Percentiles rank a stretch among this genome's conserved stretches.
Evolutionary conservation across 1,140 invertebrate species (phyloP).

Genomic region (Scaptomyza graminum): DNA sequence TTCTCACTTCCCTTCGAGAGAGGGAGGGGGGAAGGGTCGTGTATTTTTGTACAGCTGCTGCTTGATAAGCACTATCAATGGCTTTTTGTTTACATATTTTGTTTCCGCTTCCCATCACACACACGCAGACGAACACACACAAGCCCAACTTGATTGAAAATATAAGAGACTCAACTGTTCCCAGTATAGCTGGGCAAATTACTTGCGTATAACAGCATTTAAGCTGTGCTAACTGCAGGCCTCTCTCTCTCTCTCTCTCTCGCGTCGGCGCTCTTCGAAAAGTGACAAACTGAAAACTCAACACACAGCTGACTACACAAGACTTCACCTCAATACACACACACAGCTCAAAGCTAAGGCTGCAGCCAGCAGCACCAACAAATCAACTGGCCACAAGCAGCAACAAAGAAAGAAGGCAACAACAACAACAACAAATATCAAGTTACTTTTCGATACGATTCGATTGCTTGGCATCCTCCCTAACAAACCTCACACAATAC

Average conservation of each 20-base stretch:
- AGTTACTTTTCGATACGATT: constrained; percentile 42
- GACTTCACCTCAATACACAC: constrained; percentile 61
- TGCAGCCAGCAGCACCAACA: constrained; percentile 34
- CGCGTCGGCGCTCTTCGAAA: constrained; percentile 45
- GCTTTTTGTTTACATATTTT: constrained; percentile 42
- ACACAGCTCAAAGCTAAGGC: constrained; percentile 40
- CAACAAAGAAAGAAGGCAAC: constrained; percentile 38
- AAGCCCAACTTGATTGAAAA: background rate
- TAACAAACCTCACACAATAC: background rate
- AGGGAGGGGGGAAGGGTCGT: no score
- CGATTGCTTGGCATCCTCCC: constrained; percentile 37
- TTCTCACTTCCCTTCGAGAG: constrained; percentile 26
- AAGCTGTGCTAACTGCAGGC: constrained; percentile 18
- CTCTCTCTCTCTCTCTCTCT: background rate
- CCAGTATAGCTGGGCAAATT: constrained; percentile 21
- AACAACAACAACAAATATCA: constrained; percentile 67
- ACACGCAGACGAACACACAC: background rate
- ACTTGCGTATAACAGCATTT: constrained; percentile 10
- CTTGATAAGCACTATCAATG: constrained; percentile 68
- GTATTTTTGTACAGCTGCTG: constrained; percentile 37
- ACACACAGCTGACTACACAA: constrained; percentile 51
- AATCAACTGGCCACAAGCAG: constrained; percentile 44
- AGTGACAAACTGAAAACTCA: constrained; percentile 57
- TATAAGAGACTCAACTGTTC: constrained; percentile 46
- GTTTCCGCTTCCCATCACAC: constrained; percentile 13